Percentiles rank a stretch among this genome's conserved stretches.
Evolutionary conservation across 2,888 invertebrate species (phyloP).

Genomic region (Cataglyphis albicans): DNA sequence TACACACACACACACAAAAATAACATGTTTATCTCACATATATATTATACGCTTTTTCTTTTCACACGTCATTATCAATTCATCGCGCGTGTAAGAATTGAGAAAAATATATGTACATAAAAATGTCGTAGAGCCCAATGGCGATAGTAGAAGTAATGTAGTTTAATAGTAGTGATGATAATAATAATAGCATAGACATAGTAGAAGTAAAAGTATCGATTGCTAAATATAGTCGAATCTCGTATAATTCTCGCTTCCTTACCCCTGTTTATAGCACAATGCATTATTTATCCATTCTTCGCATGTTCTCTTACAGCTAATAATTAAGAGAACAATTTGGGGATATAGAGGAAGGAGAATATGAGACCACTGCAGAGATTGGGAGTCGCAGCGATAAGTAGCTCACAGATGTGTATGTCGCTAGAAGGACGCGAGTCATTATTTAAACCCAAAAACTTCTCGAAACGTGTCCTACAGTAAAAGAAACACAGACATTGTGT

Average conservation of each 20-base stretch:
- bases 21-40: conserved; percentile 21
- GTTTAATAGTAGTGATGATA: conserved; percentile 74
- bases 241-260: conserved; percentile 54
- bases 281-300: conserved; percentile 61
- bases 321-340: conserved; percentile 69
- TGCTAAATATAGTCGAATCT: conserved; percentile 74
- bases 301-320: conserved; percentile 69
- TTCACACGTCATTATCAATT: conserved; percentile 47
- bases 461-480: conserved; percentile 69
- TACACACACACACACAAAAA: background rate
- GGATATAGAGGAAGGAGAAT: conserved; percentile 47
- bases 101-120: conserved; percentile 76
- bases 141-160: conserved; percentile 76
- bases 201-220: conserved; percentile 74
- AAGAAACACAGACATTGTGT: conserved; percentile 77
- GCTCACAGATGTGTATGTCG: conserved; percentile 54
- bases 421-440: conserved; percentile 71
- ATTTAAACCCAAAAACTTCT: conserved; percentile 70
- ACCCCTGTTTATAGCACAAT: conserved; percentile 68
- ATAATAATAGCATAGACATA: conserved; percentile 70
- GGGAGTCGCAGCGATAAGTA: conserved; percentile 56
- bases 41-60: conserved; percentile 40
- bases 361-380: conserved; percentile 33
- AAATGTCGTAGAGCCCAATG: conserved; percentile 69
- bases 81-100: conserved; percentile 72